Conservation (phyloP, 2,113 vertebrate species). For the Chamaea fasciata region DNA sequence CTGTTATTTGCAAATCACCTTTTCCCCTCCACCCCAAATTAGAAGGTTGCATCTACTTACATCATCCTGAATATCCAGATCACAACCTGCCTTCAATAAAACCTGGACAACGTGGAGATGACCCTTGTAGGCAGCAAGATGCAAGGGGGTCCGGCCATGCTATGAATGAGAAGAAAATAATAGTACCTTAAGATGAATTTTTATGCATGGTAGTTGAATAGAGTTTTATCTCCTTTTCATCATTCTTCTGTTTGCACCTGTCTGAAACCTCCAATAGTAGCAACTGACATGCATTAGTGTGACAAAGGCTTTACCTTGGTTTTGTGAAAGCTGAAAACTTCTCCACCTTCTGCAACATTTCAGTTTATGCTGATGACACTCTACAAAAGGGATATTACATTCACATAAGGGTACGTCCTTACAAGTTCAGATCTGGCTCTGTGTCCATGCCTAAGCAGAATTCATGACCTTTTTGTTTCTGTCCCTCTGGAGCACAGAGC, state of each 20-base stretch:
- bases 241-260: neutral
- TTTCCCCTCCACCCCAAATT: neutral
- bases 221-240: neutral
- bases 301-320: neutral
- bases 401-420: neutral
- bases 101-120: conserved; percentile 89
- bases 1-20: neutral
- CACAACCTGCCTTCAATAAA: conserved; percentile 93
- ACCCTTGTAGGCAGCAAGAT: conserved; percentile 92
- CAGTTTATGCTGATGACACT: neutral
- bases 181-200: neutral
- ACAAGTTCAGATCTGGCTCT: neutral
- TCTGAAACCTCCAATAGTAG: neutral
- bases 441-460: neutral
- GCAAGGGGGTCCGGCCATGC: conserved; percentile 92
- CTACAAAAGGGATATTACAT: neutral
- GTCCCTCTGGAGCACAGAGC: neutral
- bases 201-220: neutral
- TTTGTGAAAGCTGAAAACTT: neutral
- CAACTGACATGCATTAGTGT: neutral
- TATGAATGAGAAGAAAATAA: conserved; percentile 68
- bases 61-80: conserved; percentile 94
- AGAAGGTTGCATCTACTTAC: conserved; percentile 77
- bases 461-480: neutral
- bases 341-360: neutral